A percentile compares a stretch with the other conserved stretches of the same genome.
Evolutionary conservation across 1,140 invertebrate genomes (phyloP).

Genomic region (Paraescarpia echinospica): DNA sequence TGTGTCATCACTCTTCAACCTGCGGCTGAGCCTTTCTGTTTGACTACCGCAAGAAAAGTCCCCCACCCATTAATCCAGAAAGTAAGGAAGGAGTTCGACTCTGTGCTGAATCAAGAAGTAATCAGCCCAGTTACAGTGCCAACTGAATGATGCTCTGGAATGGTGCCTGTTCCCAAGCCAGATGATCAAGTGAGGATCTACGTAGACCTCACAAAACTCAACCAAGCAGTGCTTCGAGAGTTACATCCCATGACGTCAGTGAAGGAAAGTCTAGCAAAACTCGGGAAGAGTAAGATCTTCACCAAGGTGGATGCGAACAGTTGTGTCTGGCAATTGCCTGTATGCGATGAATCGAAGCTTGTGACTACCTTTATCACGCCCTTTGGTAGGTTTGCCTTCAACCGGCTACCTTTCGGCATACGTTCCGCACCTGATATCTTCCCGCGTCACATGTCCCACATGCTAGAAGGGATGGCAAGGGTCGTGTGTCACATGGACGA

Average conservation of each 20-base stretch:
- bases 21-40: no score
- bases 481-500: slow-evolving; percentile 32
- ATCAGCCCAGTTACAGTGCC: no score
- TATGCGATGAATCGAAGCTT: slow-evolving; percentile 20
- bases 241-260: slow-evolving; percentile 18
- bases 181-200: slow-evolving; percentile 15
- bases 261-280: slow-evolving; percentile 19
- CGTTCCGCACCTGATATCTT: slow-evolving; percentile 32
- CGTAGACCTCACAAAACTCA: slow-evolving; percentile 22
- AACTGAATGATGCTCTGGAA: slow-evolving; percentile 36
- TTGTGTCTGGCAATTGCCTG: slow-evolving; percentile 37
- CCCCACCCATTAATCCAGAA: no score
- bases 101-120: slow-evolving; percentile 35
- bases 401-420: slow-evolving; percentile 34
- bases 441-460: slow-evolving; percentile 25
- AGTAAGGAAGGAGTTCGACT: slow-evolving; percentile 35
- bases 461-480: slow-evolving; percentile 21
- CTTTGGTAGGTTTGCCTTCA: slow-evolving; percentile 31
- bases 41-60: no score
- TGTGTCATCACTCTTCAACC: no score
- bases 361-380: slow-evolving; percentile 41
- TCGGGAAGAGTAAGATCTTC: slow-evolving; percentile 21
- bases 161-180: slow-evolving; percentile 28
- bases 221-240: slow-evolving; percentile 23
- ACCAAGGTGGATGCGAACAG: slow-evolving; percentile 34